These are phyloP conservation scores for Xylocampa areola DNA, from an alignment of 2,888 invertebrate species.

Conservation along the genomic window DNA sequence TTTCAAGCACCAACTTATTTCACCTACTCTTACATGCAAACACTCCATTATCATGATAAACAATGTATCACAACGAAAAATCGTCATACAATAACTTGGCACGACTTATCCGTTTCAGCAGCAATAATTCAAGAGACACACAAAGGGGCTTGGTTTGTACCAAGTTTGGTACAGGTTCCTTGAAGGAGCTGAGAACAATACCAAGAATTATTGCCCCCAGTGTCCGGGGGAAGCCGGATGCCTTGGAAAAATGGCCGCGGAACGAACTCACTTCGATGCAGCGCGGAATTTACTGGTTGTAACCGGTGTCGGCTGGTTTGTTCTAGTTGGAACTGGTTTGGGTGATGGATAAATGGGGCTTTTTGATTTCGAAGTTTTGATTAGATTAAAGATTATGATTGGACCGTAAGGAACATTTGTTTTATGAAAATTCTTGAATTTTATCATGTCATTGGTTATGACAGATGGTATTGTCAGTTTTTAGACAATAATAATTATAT, in stretches of 20 bases:
- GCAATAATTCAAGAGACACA: constrained; percentile 72
- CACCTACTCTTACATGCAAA: constrained; percentile 23
- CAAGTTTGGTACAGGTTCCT: constrained; percentile 71
- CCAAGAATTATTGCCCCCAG: constrained; percentile 72
- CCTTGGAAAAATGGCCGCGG: constrained; percentile 69
- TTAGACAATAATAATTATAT: too few species aligned
- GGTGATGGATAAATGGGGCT: too few species aligned
- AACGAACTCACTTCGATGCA: constrained; percentile 48
- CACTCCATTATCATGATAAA: constrained; percentile 42
- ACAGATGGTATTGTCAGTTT: too few species aligned
- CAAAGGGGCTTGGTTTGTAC: constrained; percentile 67
- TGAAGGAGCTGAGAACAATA: constrained; percentile 76
- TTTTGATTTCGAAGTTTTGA: too few species aligned
- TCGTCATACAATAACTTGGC: constrained; percentile 74
- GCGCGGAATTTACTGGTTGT: constrained; percentile 25
- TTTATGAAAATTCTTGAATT: too few species aligned
- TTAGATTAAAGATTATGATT: too few species aligned
- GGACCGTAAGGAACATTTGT: too few species aligned
- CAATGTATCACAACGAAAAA: constrained; percentile 65
- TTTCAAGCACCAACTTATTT: constrained; percentile 3
- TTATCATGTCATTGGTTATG: too few species aligned
- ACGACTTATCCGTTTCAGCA: constrained; percentile 70
- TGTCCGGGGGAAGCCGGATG: constrained; percentile 73
- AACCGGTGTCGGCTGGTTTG: constrained; percentile 31
- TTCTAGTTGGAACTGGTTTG: constrained; percentile 17